These are phyloP conservation scores for Ceratina calcarata DNA, from an alignment of 1,140 invertebrate species.

Conservation along the genomic window DNA sequence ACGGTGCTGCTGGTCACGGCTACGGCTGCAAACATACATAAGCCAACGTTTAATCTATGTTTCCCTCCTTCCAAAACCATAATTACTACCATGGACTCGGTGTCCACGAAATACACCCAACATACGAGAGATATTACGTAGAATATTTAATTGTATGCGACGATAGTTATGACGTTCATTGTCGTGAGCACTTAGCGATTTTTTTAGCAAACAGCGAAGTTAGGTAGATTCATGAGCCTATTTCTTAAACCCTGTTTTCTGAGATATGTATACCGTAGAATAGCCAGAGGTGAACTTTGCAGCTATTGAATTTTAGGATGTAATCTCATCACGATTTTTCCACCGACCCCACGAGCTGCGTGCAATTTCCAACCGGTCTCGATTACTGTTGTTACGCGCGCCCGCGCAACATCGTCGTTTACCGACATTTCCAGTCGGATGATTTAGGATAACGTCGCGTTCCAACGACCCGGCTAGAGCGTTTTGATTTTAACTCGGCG, in stretches of 20 bases:
- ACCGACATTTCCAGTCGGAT: background rate
- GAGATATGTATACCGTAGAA: too few species aligned
- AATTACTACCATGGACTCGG: too few species aligned
- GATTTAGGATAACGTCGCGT: slow-evolving; percentile 26
- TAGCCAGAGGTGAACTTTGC: slow-evolving; percentile 1
- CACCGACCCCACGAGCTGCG: background rate
- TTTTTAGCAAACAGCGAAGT: too few species aligned
- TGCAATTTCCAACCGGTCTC: slow-evolving; percentile 16
- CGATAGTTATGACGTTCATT: background rate
- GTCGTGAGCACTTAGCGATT: background rate
- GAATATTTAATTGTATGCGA: too few species aligned
- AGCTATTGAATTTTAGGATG: slow-evolving; percentile 38
- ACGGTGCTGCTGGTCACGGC: slow-evolving; percentile 76
- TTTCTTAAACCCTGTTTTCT: too few species aligned
- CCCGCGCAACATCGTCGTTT: slow-evolving; percentile 13
- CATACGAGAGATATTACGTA: too few species aligned
- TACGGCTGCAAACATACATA: slow-evolving; percentile 64
- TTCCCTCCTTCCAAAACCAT: background rate
- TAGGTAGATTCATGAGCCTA: background rate
- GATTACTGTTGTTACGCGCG: slow-evolving; percentile 34
- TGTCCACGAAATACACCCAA: too few species aligned
- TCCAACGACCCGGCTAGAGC: background rate
- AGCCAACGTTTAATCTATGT: slow-evolving; percentile 17
- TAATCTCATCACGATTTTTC: slow-evolving; percentile 27
- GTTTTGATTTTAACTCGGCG: slow-evolving; percentile 12